These are phyloP conservation scores for Oceanodroma tethys DNA, from an alignment of 2,113 vertebrate species.

Conservation along the genomic window DNA sequence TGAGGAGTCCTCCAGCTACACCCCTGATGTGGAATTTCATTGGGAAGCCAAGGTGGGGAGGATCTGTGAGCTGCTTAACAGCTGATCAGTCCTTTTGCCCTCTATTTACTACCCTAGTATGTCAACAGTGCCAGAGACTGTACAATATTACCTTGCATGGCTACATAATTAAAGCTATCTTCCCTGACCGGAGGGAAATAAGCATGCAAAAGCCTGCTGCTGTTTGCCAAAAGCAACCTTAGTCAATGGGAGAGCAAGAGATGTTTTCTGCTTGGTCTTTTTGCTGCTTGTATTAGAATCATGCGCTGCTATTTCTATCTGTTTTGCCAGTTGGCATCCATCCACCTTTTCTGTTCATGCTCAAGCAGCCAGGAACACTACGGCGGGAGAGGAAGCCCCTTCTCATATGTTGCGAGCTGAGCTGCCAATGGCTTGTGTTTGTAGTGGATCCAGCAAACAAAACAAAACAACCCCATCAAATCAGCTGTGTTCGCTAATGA, in stretches of 20 bases:
- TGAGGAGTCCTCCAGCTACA: neutral
- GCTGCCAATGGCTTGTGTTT: conserved; percentile 61
- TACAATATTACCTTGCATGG: neutral
- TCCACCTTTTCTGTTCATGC: conserved; percentile 77
- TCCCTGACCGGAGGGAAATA: conserved; percentile 59
- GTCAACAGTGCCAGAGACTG: neutral
- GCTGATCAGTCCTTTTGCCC: neutral
- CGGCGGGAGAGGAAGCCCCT: conserved; percentile 68
- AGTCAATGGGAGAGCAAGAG: conserved; percentile 25
- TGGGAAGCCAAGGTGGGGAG: neutral
- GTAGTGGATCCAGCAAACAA: conserved; percentile 65
- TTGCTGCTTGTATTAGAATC: conserved; percentile 74
- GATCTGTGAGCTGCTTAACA: neutral
- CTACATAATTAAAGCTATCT: conserved; percentile 40
- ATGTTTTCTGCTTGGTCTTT: conserved; percentile 62
- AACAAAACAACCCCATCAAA: conserved; percentile 29
- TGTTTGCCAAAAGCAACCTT: conserved; percentile 64
- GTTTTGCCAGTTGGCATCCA: conserved; percentile 78
- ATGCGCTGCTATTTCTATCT: conserved; percentile 66
- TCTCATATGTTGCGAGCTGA: conserved; percentile 46
- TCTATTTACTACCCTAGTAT: neutral
- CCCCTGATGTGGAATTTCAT: neutral
- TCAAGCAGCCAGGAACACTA: conserved; percentile 65
- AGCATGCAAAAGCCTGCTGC: conserved; percentile 64
- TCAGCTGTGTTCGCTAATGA: conserved; percentile 57